These are phyloP conservation scores for cat (Felis catus) DNA, from an alignment of 2,113 vertebrate genomes.

Conservation along the genomic window F.catus_Fca126_mat1.0 CM031411.1:43086001-43086500, in stretches of 20 bases:
- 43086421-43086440: background rate
- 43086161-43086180: background rate
- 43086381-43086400: background rate
- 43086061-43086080: no score
- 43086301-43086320: conserved; percentile 24
- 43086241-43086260: background rate
- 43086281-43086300: background rate
- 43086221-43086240: background rate
- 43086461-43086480: background rate
- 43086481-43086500: background rate
- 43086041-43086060: no score
- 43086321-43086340: background rate
- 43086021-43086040: no score
- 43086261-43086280: background rate
- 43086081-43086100: no score
- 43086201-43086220: background rate
- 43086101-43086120: no score
- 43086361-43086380: background rate
- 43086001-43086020: no score
- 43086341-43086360: background rate
- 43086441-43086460: conserved; percentile 28
- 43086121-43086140: background rate
- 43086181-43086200: background rate
- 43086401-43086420: background rate
- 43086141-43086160: background rate